phyloP scores from a whole-genome alignment of 1,140 invertebrate genomes.

The Drosophila biarmipes region DNA sequence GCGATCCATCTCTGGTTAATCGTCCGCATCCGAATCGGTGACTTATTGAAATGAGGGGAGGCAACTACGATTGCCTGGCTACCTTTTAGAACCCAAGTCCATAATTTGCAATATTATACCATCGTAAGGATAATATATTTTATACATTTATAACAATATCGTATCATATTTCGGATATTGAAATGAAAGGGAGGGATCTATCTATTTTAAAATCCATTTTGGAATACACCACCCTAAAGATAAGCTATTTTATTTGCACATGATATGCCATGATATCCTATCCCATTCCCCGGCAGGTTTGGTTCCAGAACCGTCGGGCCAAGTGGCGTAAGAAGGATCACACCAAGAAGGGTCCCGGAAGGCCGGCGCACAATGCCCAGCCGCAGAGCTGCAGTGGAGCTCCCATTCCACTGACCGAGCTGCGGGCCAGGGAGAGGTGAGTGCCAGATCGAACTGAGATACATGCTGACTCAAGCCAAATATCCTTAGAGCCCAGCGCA shows the following conservation, averaged over 20 bases:
- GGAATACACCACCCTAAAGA: too few species aligned
- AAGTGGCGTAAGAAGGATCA: slow-evolving; percentile 99
- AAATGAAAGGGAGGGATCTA: too few species aligned
- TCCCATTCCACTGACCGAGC: slow-evolving; percentile 96
- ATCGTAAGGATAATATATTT: too few species aligned
- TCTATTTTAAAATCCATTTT: too few species aligned
- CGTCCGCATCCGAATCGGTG: slow-evolving; percentile 23
- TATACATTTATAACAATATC: too few species aligned
- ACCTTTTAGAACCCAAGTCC: too few species aligned
- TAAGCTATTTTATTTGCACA: too few species aligned
- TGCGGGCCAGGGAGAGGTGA: slow-evolving; percentile 93
- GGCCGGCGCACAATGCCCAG: slow-evolving; percentile 99
- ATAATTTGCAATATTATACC: too few species aligned
- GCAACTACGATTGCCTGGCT: background rate
- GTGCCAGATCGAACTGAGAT: slow-evolving; percentile 14
- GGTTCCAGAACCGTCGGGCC: slow-evolving; percentile 99
- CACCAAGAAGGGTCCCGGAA: slow-evolving; percentile 99
- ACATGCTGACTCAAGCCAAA: background rate
- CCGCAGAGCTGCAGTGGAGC: slow-evolving; percentile 98
- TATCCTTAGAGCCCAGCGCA: slow-evolving; percentile 89
- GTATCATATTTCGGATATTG: too few species aligned
- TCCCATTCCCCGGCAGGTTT: slow-evolving; percentile 89
- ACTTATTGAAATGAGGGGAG: slow-evolving; percentile 33
- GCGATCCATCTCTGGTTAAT: slow-evolving; percentile 26
- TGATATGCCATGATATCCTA: too few species aligned